Evolutionary conservation across 2,888 invertebrate genomes (phyloP).

Genomic region (Panopea generosa): DNA sequence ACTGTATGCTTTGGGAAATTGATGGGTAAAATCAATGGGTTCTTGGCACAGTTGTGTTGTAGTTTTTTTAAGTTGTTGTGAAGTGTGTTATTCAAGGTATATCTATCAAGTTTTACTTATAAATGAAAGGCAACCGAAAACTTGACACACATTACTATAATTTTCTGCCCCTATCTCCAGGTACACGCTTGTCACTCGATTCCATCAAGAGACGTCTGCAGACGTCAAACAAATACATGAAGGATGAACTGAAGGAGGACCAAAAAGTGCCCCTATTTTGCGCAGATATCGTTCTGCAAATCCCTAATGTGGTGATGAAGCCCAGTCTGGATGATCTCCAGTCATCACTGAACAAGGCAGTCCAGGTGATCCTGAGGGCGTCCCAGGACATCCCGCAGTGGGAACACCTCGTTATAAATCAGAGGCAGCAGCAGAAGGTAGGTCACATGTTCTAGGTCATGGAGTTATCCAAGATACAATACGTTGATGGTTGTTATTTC

Average conservation of each 20-base stretch:
- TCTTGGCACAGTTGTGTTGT: too few relatives aligned
- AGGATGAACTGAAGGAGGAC: conserved; percentile 76
- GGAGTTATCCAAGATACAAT: too few relatives aligned
- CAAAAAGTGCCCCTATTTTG: conserved; percentile 88
- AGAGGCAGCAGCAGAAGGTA: conserved; percentile 83
- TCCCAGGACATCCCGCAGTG: conserved; percentile 96
- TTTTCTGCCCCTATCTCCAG: conserved; percentile 68
- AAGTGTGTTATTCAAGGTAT: too few relatives aligned
- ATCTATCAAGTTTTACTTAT: too few relatives aligned
- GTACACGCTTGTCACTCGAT: conserved; percentile 84
- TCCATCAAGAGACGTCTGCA: conserved; percentile 84
- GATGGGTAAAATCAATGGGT: too few relatives aligned
- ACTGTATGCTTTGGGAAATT: too few relatives aligned
- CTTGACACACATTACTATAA: too few relatives aligned
- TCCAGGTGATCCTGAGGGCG: conserved; percentile 93
- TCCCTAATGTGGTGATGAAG: conserved; percentile 94
- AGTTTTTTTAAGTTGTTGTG: too few relatives aligned
- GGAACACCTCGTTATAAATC: conserved; percentile 89
- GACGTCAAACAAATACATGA: conserved; percentile 81
- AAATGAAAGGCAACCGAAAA: too few relatives aligned
- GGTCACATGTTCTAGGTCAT: conserved; percentile 19
- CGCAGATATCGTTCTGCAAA: conserved; percentile 93
- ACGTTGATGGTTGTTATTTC: too few relatives aligned
- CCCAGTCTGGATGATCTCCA: conserved; percentile 97
- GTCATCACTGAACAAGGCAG: conserved; percentile 92